phyloP scores from a whole-genome alignment of 35 echinoderm and acorn worm species.

The Apostichopus californicus region DNA sequence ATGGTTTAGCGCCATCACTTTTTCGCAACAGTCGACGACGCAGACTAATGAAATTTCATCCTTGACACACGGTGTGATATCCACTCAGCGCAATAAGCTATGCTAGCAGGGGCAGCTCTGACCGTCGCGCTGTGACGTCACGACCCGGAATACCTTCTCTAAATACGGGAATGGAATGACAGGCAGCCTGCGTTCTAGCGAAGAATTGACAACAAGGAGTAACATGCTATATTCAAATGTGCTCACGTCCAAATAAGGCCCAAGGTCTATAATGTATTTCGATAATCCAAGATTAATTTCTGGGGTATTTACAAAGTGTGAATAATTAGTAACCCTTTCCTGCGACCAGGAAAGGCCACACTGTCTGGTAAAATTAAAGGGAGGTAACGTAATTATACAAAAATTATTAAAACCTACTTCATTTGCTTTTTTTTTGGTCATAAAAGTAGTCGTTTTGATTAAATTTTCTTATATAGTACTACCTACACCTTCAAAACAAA shows the following conservation, averaged over 20 bases:
- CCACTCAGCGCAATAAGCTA: slow-evolving; percentile 36
- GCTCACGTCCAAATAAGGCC: slow-evolving; percentile 50
- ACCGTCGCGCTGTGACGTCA: slow-evolving; percentile 80
- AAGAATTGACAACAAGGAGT: slow-evolving; percentile 9
- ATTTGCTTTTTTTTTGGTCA: neutral
- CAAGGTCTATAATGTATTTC: slow-evolving; percentile 43
- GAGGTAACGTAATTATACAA: neutral
- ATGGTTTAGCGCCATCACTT: slow-evolving; percentile 16
- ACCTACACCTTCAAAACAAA: too few relatives aligned
- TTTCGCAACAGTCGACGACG: neutral
- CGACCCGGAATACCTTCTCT: slow-evolving; percentile 93
- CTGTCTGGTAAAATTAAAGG: neutral
- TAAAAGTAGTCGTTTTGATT: neutral
- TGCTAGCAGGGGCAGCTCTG: slow-evolving; percentile 52
- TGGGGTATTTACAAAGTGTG: slow-evolving; percentile 2
- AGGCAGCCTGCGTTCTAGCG: slow-evolving; percentile 51
- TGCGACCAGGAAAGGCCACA: neutral
- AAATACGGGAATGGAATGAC: slow-evolving; percentile 95
- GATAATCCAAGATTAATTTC: slow-evolving; percentile 16
- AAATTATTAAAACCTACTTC: too few relatives aligned
- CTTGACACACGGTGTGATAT: slow-evolving; percentile 51
- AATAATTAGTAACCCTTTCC: neutral
- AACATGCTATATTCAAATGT: slow-evolving; percentile 30
- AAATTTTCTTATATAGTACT: neutral
- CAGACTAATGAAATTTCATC: slow-evolving; percentile 47